Evolutionary conservation across 35 echinoderm and acorn worm species (phyloP).

Genomic region (Ophiothrix spiculata): DNA sequence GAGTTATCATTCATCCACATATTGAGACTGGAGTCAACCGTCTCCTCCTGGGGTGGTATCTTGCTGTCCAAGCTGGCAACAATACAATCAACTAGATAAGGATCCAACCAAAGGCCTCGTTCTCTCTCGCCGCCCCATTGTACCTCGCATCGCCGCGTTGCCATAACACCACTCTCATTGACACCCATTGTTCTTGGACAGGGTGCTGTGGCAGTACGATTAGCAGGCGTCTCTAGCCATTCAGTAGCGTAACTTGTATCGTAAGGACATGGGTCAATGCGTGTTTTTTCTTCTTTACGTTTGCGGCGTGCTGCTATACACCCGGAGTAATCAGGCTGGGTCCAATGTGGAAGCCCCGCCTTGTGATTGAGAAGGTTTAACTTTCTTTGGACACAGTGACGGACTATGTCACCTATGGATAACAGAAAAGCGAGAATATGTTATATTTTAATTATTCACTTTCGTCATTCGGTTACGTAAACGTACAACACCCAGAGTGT

Average conservation of each 20-base stretch:
- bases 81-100: not conserved
- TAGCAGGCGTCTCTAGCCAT: not conserved
- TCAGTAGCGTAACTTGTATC: slow-evolving; percentile 24
- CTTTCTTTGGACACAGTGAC: not conserved
- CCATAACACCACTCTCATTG: not conserved
- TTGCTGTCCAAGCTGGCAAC: not conserved
- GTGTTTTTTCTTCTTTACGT: not conserved
- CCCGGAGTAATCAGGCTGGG: not conserved
- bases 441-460: no score
- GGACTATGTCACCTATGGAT: not conserved
- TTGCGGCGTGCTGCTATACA: not conserved
- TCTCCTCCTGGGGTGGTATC: not conserved
- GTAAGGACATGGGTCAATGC: not conserved
- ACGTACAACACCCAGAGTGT: no score
- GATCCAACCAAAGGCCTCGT: not conserved
- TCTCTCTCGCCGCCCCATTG: not conserved
- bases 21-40: not conserved
- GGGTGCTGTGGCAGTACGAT: slow-evolving; percentile 8
- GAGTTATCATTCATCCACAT: slow-evolving; percentile 19
- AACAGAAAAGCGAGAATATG: no score
- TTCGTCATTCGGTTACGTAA: no score
- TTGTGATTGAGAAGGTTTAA: not conserved
- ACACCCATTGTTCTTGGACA: slow-evolving; percentile 9
- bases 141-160: not conserved
- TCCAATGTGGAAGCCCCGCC: not conserved